phyloP scores from a whole-genome alignment of 2,113 vertebrate genomes.

The Bothrops jararaca region DNA sequence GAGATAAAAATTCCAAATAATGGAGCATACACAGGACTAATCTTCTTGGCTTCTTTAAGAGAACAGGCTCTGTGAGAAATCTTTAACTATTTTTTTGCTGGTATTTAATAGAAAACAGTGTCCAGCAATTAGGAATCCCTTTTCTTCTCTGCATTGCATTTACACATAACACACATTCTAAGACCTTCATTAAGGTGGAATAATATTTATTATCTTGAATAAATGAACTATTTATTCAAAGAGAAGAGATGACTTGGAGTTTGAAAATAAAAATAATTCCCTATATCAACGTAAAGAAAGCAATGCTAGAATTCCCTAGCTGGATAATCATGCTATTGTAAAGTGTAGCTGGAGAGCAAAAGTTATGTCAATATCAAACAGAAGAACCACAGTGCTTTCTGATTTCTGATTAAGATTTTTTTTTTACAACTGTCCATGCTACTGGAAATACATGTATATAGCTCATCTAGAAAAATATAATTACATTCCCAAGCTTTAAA shows the following conservation, averaged over 20 bases:
- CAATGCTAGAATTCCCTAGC: neutral
- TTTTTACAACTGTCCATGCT: neutral
- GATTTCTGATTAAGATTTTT: neutral
- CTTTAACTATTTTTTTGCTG: slow-evolving; percentile 10
- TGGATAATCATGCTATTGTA: neutral
- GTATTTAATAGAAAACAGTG: neutral
- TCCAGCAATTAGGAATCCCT: neutral
- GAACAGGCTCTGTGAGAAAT: slow-evolving; percentile 10
- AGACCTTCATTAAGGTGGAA: neutral
- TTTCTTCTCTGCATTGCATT: neutral
- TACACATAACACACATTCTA: neutral
- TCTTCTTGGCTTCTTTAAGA: slow-evolving; percentile 10
- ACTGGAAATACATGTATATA: neutral
- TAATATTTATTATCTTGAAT: neutral
- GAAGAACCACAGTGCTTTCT: neutral
- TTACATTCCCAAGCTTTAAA: neutral
- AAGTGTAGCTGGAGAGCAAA: neutral
- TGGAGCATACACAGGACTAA: neutral
- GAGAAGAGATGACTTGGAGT: neutral
- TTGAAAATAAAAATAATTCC: neutral
- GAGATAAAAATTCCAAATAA: neutral
- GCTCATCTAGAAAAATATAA: neutral
- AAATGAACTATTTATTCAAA: neutral
- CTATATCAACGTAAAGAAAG: neutral
- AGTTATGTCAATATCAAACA: too few relatives aligned